Conservation (phyloP, 2,797 vertebrate genomes). For the Muscicapa striata region DNA sequence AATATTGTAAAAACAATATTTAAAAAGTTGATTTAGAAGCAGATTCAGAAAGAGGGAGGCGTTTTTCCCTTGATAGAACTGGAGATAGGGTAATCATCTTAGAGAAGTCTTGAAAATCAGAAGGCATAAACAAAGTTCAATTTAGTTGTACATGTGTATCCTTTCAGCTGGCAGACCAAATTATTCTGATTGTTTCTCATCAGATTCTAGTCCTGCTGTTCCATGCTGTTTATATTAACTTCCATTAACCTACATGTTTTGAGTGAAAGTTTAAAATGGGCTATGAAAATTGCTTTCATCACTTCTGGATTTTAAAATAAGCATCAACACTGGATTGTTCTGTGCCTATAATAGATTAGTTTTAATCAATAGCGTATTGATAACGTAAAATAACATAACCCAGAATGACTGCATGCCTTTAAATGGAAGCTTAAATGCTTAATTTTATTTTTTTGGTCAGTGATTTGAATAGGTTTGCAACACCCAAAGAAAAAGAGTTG, state of each 20-base stretch:
- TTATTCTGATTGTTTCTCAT: conserved; percentile 67
- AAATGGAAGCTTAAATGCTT: conserved; percentile 46
- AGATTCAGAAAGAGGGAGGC: background rate
- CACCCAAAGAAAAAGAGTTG: background rate
- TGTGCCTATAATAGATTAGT: conserved; percentile 71
- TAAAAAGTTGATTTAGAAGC: conserved; percentile 4
- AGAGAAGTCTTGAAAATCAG: conserved; percentile 61
- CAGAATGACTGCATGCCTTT: conserved; percentile 60
- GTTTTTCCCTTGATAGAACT: background rate
- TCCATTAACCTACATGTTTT: conserved; percentile 77
- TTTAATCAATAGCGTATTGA: conserved; percentile 70
- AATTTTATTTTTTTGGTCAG: conserved; percentile 34
- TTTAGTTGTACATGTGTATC: conserved; percentile 57
- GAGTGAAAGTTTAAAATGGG: conserved; percentile 74
- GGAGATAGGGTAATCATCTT: conserved; percentile 43
- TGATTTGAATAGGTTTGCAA: conserved; percentile 55
- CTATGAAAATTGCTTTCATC: conserved; percentile 74
- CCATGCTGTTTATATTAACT: conserved; percentile 75
- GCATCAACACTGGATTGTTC: conserved; percentile 63
- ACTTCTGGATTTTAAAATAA: conserved; percentile 73
- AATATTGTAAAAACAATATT: background rate
- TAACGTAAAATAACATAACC: conserved; percentile 49
- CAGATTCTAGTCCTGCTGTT: conserved; percentile 74
- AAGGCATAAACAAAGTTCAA: conserved; percentile 61
- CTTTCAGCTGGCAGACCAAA: conserved; percentile 59